These are phyloP conservation scores for Aelia acuminata DNA, from an alignment of 2,888 invertebrate species.

Conservation along the genomic window DNA sequence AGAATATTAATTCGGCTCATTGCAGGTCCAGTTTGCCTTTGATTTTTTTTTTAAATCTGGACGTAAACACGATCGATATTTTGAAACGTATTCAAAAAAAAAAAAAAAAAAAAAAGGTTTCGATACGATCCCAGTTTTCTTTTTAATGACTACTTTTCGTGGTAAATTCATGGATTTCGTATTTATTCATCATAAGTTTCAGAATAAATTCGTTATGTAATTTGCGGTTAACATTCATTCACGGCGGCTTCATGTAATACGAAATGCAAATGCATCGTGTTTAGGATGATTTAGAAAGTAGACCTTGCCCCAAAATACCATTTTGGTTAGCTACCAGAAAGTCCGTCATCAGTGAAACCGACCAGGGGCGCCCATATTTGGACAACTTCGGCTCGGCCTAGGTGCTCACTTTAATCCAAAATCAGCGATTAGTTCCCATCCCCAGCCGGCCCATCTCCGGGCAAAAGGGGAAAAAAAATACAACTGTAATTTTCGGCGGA, in stretches of 20 bases:
- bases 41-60: background rate
- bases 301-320: constrained; percentile 27
- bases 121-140: background rate
- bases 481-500: constrained; percentile 23
- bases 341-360: constrained; percentile 5
- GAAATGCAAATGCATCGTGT: constrained; percentile 15
- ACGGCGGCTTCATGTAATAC: background rate
- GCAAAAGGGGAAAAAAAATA: background rate
- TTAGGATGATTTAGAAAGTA: constrained; percentile 35
- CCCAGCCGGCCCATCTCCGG: background rate
- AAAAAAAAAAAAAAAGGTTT: background rate
- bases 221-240: background rate
- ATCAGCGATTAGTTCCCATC: constrained; percentile 24
- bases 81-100: background rate
- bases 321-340: background rate
- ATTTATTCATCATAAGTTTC: background rate
- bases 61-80: background rate
- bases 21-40: background rate
- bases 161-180: background rate
- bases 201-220: background rate
- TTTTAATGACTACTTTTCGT: background rate
- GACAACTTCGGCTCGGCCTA: background rate
- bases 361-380: constrained; percentile 19
- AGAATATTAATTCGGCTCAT: background rate
- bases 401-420: background rate